Conservation (phyloP, 2,888 invertebrate genomes). For the Tubulanus polymorphus region DNA sequence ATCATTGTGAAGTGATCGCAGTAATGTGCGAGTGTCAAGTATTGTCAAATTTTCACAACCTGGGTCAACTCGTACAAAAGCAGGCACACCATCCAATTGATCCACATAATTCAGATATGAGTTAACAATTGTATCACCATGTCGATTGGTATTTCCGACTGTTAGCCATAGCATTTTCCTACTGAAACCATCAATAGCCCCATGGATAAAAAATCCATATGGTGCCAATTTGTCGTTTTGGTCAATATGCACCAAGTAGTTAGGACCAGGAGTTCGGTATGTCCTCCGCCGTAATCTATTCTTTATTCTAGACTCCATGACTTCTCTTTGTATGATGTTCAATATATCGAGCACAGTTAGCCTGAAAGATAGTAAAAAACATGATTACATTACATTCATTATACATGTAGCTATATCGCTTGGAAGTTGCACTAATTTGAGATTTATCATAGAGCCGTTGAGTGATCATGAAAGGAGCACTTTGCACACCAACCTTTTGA, state of each 20-base stretch:
- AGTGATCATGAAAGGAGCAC: too few species aligned
- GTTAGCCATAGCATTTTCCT: constrained; percentile 20
- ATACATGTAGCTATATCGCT: constrained; percentile 12
- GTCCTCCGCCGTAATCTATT: constrained; percentile 14
- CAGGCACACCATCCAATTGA: constrained; percentile 15
- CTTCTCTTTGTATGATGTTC: constrained; percentile 12
- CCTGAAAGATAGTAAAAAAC: neutral
- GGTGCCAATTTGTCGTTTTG: constrained; percentile 18
- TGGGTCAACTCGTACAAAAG: constrained; percentile 14
- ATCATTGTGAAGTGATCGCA: neutral
- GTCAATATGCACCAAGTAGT: constrained; percentile 21
- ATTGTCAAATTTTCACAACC: constrained; percentile 22
- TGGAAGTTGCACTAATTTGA: too few species aligned
- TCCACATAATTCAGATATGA: constrained; percentile 15
- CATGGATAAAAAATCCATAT: constrained; percentile 18
- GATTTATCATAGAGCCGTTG: too few species aligned
- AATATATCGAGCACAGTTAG: constrained; percentile 5
- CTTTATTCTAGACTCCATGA: constrained; percentile 8
- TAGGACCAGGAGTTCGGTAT: constrained; percentile 16
- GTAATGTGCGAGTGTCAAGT: constrained; percentile 1
- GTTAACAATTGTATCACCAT: constrained; percentile 14
- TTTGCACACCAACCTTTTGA: too few species aligned
- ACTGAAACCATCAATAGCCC: constrained; percentile 21
- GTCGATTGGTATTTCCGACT: constrained; percentile 15
- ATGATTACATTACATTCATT: constrained; percentile 7